Base-by-base conservation (phyloP, 2,888 invertebrate species). In the Abscondita cerata region DNA sequence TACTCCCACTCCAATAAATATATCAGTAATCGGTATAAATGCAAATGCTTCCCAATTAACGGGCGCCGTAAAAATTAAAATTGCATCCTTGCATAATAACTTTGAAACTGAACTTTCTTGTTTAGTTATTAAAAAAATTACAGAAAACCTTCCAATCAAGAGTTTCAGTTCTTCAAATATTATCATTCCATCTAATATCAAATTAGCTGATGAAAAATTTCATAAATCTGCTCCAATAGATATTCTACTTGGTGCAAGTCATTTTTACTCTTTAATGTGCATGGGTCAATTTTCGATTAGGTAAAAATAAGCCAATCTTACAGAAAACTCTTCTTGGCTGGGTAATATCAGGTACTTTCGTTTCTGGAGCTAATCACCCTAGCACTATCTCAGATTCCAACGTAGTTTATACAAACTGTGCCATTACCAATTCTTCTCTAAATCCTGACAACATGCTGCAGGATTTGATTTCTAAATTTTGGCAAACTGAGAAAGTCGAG, bases 241-340 rank as follows among this genome's bases (percentile, higher is more conserved):
- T 15, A 16, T 47, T 19, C 40, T 59, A 9, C 46, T 54, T 20
- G 59, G 59, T 4, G 59, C 52, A 4, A 11, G 13, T 1, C 11
- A 19, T n/a, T 55, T 55, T 20, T 55, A 56, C 13, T 18, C 47
- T 4, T 19, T 56, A 15, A 13, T 56, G 25, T 48, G 48, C 15
- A 12, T 56, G 1, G 46, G 46, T 9, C 36, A 55, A 16, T 20
- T 55, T 6, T 34, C 47, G 4, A 6, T 34, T 46, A 31, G 52
- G 52, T 2, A 56, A 56, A 19, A 11, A 52, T 12, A 4, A 9
- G 12, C 33, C 46, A 9, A 48, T 40, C 1, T 20, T 59, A 11
- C 47, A 55, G 47, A 54, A 60, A 44, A 60, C 48, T 1, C 15
- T 52, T 1, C 15, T 59, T 11, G 57, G 52, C 6, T 58, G 58